These are phyloP conservation scores for Pipa parva DNA, from an alignment of 2,113 vertebrate species.

Conservation along the genomic window DNA sequence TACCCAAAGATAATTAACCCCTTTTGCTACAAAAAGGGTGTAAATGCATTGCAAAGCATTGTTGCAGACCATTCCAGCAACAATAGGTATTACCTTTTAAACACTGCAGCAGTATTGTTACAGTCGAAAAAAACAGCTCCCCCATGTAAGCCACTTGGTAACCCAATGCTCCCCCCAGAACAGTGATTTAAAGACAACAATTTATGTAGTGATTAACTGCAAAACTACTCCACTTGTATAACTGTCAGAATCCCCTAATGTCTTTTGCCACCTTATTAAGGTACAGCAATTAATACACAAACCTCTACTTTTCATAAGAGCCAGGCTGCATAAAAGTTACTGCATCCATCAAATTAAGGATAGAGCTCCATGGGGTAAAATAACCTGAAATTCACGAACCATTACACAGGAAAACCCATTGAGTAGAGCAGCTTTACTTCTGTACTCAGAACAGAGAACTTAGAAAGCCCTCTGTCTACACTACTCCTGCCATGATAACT, in stretches of 20 bases:
- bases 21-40: background rate
- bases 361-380: background rate
- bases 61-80: background rate
- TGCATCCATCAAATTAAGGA: background rate
- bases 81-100: background rate
- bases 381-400: background rate
- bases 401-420: background rate
- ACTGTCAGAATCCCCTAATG: background rate
- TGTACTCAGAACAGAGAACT: background rate
- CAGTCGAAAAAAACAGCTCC: background rate
- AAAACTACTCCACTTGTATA: background rate
- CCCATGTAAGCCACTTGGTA: background rate
- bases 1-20: constrained; percentile 1
- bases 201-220: background rate
- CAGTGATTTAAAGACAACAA: background rate
- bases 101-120: background rate
- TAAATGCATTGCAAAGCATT: constrained; percentile 1
- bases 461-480: background rate
- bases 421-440: background rate
- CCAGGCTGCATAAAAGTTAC: background rate
- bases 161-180: background rate
- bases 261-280: background rate
- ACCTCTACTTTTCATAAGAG: background rate
- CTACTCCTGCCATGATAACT: background rate
- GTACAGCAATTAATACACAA: background rate